These are phyloP conservation scores for Chaenogobius annularis DNA, from an alignment of 2,113 vertebrate species.

Conservation along the genomic window DNA sequence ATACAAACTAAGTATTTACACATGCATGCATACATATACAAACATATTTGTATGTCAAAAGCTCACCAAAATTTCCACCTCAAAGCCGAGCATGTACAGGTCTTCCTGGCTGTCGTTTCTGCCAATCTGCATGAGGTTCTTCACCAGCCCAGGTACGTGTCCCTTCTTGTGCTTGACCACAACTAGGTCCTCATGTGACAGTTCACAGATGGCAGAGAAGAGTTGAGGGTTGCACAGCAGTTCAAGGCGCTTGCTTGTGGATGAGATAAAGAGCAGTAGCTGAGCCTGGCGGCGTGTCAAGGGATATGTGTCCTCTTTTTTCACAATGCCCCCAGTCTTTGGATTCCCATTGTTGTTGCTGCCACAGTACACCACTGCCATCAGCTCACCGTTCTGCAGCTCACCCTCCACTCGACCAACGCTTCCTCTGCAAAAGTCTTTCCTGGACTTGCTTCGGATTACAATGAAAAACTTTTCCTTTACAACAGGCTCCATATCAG, in stretches of 20 bases:
- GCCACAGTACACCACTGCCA: slow-evolving; percentile 55
- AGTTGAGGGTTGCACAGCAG: slow-evolving; percentile 75
- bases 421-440: slow-evolving; percentile 69
- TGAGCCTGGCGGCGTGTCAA: slow-evolving; percentile 77
- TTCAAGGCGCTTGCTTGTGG: slow-evolving; percentile 62
- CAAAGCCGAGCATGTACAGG: slow-evolving; percentile 75
- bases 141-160: slow-evolving; percentile 70
- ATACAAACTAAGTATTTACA: background rate
- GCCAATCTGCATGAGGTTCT: slow-evolving; percentile 75
- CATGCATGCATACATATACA: background rate
- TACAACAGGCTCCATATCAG: slow-evolving; percentile 46
- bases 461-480: slow-evolving; percentile 75
- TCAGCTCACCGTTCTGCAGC: slow-evolving; percentile 58
- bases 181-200: slow-evolving; percentile 74
- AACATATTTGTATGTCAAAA: background rate
- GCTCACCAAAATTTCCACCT: slow-evolving; percentile 77
- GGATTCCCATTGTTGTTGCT: slow-evolving; percentile 28
- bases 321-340: slow-evolving; percentile 61
- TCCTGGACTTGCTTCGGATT: slow-evolving; percentile 64
- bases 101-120: slow-evolving; percentile 68
- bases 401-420: slow-evolving; percentile 71
- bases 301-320: slow-evolving; percentile 60
- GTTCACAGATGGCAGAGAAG: slow-evolving; percentile 75
- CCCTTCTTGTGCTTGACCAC: slow-evolving; percentile 69
- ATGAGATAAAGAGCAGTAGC: slow-evolving; percentile 73